Conservation (phyloP, 1,140 invertebrate species). For the Papilio xuthus region DNA sequence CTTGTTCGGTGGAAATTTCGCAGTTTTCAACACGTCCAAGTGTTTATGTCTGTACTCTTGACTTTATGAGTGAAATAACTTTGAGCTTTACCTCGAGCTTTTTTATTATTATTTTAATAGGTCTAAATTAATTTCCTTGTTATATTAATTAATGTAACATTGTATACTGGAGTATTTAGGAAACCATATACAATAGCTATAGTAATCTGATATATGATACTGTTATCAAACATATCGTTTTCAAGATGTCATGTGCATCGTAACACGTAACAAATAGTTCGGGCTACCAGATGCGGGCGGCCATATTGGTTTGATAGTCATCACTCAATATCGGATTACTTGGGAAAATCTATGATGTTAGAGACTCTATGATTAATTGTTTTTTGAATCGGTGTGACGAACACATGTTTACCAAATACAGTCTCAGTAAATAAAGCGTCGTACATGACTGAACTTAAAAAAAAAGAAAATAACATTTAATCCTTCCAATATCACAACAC, state of each 20-base stretch:
- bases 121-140: background rate
- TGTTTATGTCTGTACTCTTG: constrained; percentile 37
- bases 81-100: background rate
- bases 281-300: constrained; percentile 21
- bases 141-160: background rate
- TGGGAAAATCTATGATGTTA: constrained; percentile 22
- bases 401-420: background rate
- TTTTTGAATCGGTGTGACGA: constrained; percentile 3
- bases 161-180: background rate
- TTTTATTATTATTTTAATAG: constrained; percentile 33
- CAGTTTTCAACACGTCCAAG: constrained; percentile 38
- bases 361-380: constrained; percentile 25
- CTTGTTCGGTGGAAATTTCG: constrained; percentile 35
- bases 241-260: constrained; percentile 10
- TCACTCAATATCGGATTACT: constrained; percentile 15
- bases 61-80: constrained; percentile 35
- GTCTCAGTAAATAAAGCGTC: no score
- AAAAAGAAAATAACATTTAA: no score
- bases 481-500: no score
- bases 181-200: background rate
- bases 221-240: constrained; percentile 20
- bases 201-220: background rate
- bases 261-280: constrained; percentile 16
- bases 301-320: constrained; percentile 6
- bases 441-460: no score